Percentiles rank a stretch among this genome's conserved stretches.
Evolutionary conservation across 2,797 vertebrate genomes (phyloP).

Genomic region (Mus caroli): DNA sequence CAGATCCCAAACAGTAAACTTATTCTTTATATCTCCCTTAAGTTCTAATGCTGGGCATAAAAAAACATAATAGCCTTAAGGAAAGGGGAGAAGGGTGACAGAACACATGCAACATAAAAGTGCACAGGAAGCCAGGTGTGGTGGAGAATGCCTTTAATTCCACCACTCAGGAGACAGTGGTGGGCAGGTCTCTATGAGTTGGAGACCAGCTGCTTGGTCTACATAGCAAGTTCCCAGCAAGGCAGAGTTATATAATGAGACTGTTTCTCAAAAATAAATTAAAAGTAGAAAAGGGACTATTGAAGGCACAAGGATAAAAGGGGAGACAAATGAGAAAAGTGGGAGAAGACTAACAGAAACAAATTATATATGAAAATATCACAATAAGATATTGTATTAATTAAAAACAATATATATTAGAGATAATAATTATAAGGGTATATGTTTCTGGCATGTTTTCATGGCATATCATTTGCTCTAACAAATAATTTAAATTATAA

Average conservation of each 20-base stretch:
- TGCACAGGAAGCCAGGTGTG: not conserved
- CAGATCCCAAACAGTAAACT: not conserved
- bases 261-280: not conserved
- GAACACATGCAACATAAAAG: not conserved
- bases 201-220: not conserved
- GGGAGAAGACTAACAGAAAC: not conserved
- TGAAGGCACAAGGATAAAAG: not conserved
- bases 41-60: not conserved
- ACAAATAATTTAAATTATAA: slow-evolving; percentile 7
- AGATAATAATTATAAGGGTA: not conserved
- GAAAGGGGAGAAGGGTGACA: not conserved
- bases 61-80: slow-evolving; percentile 32
- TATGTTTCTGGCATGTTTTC: not conserved
- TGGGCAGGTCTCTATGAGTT: no score
- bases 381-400: not conserved
- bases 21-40: not conserved
- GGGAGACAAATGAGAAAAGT: not conserved
- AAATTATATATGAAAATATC: not conserved
- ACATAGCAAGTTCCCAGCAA: not conserved
- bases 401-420: not conserved
- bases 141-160: not conserved
- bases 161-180: not conserved
- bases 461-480: not conserved
- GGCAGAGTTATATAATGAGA: not conserved
- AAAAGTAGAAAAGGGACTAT: not conserved